Base-by-base conservation (phyloP, 2,888 invertebrate genomes). In the Pocota personata region DNA sequence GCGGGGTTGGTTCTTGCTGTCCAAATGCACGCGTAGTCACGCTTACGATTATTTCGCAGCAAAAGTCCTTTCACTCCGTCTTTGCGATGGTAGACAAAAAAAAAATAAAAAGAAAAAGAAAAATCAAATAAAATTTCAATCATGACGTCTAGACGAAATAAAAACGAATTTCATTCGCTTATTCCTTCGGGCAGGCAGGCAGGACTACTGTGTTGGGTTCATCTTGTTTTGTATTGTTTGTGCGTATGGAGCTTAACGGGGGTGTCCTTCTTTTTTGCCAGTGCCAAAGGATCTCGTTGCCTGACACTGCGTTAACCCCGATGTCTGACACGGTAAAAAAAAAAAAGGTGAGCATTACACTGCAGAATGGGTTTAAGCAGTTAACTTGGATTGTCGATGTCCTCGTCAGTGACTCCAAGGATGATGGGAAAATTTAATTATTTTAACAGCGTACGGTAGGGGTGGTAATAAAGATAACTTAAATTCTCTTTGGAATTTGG, bases 121-220 rank as follows among this genome's bases (percentile, higher is more conserved):
- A 48, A 12, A 67, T 7, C 21, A 69, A 77, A 77, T 60, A 62
- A 69, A 77, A 78, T 62, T 78, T 71, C 77, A 78, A 78, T 78
- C 55, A 32, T 19, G 69, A 14, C 24, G 77, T 78, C 77, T 78
- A 78, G 77, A 78, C 77, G 69, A 62, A 78, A 69, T 69, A 55
- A 78, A 77, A 78, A 32, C 21, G 40, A 55, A 58, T 21, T 60
- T 69, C 21, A 30, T 60, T 50, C 60, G 14, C 37, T 55, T 52
- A 6, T 32, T 14, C 35, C 46, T 1, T 60, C 30, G 37, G 32
- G n/a, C n/a, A n/a, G 27, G 19, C 52, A 19, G 46, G 55, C 7
- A 32, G 32, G 35, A 48, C 48, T 40, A 8, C 12, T 19, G 14
- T 58, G 7, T 50, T 60, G 58, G 27, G 52, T 35, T 58, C 27